Evolutionary conservation across 2,113 vertebrate genomes (phyloP), one percentile per base, ranked within the genome.

Genomic region (Mustelus asterias): DNA sequence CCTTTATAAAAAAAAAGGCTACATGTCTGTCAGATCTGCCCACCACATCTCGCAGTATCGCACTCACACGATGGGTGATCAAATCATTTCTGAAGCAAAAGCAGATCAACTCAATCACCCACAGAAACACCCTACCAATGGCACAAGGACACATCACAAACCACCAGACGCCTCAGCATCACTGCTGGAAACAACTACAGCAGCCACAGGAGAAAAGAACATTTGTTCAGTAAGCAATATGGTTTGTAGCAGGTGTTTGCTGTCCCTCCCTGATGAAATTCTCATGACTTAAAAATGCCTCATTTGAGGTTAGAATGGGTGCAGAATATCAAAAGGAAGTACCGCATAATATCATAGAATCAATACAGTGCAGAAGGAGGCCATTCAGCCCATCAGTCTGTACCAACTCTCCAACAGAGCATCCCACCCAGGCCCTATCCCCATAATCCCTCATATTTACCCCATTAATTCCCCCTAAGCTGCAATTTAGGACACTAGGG

Each of bases 131-230:
- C 2, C 89, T 93, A 5, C 89, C 89, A 93, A 93, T 93, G 33
- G 60, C 33, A 93, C 89, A 93, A 93, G 60, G n/a, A 93, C 89
- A 67, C 60, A 93, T 65, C 89, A 93, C 18, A 65, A 93, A 93
- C 89, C 37, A 93, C 60, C 60, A 93, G 88, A 22, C 60, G 33
- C 18, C 1, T 65, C 60, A 65, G 89, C 22, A 37, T n/a, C 33
- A n/a, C 18, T 37, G n/a, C n/a, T 63, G 63, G 60, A 93, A 93
- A 93, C 60, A 93, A 93, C 60, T 20, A 63, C 33, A 29, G 29
- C 60, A 93, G 89, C 58, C 89, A 65, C 60, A 93, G 89, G 89
- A 63, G 89, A 65, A 2, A 37, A 18, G 60, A 93, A 93, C 60
- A 67, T 67, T 65, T 2, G 60, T 60, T 41, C 60, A 65, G 60